A percentile compares a stretch with the other conserved stretches of the same genome.
Conservation (phyloP, 2,797 vertebrate genomes). For the Parauchenoglanis ngamensis region DNA sequence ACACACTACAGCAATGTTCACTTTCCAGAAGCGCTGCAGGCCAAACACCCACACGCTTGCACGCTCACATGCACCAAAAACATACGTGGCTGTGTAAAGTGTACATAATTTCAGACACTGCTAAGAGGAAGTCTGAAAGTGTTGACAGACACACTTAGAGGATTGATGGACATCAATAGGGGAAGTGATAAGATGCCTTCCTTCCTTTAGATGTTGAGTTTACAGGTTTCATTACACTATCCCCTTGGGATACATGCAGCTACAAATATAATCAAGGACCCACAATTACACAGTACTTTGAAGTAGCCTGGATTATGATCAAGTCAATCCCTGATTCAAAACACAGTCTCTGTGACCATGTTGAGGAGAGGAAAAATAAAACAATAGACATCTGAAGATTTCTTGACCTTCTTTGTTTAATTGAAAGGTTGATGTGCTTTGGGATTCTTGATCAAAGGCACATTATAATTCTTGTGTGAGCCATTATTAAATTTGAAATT, state of each 20-base stretch:
- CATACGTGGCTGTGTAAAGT: constrained; percentile 55
- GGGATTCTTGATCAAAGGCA: constrained; percentile 68
- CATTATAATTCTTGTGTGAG: constrained; percentile 64
- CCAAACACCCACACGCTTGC: constrained; percentile 42
- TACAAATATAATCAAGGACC: constrained; percentile 78
- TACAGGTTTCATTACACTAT: constrained; percentile 77
- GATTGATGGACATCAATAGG: constrained; percentile 72
- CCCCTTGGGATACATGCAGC: constrained; percentile 72
- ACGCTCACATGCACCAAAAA: constrained; percentile 42
- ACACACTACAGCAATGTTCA: constrained; percentile 59
- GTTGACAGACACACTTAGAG: constrained; percentile 60
- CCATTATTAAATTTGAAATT: constrained; percentile 18
- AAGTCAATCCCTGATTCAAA: constrained; percentile 66
- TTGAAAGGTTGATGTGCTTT: constrained; percentile 64
- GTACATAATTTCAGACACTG: constrained; percentile 58
- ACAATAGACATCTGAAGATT: constrained; percentile 63
- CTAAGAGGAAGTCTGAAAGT: constrained; percentile 49
- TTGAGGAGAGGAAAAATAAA: constrained; percentile 54
- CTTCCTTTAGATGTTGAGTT: constrained; percentile 77
- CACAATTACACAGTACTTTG: constrained; percentile 67
- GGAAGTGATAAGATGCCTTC: constrained; percentile 73
- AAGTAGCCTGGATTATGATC: constrained; percentile 65
- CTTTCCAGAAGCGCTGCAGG: constrained; percentile 58
- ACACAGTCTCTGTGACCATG: constrained; percentile 65
- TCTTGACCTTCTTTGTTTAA: constrained; percentile 61